These are phyloP conservation scores for Sebastes hubbsi DNA, from an alignment of 2,797 vertebrate genomes.

Conservation along the genomic window DNA sequence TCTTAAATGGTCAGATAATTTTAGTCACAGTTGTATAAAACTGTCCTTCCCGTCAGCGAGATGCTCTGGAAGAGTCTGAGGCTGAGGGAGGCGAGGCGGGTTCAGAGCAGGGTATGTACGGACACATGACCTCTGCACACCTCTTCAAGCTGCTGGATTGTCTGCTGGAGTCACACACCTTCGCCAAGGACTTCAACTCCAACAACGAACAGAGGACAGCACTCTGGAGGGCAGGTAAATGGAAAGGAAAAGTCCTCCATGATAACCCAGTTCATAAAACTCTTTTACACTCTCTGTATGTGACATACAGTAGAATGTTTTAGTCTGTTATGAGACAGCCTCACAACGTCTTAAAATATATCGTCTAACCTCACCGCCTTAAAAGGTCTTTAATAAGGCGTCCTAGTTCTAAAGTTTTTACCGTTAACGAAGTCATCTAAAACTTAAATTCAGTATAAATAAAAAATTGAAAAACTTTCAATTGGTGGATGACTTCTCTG, in stretches of 20 bases:
- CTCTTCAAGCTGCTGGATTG: constrained; percentile 97
- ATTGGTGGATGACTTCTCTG: background rate
- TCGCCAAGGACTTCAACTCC: constrained; percentile 97
- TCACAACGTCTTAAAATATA: background rate
- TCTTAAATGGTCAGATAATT: background rate
- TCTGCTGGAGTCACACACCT: constrained; percentile 94
- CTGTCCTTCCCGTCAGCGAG: constrained; percentile 79
- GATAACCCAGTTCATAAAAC: background rate
- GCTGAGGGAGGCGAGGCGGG: constrained; percentile 70
- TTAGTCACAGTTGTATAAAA: background rate
- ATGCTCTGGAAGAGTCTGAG: constrained; percentile 86
- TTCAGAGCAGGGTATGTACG: constrained; percentile 93
- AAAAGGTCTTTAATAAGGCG: background rate
- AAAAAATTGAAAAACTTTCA: background rate
- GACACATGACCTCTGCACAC: constrained; percentile 90
- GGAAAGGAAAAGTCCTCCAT: background rate
- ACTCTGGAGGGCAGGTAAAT: constrained; percentile 94
- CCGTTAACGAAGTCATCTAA: background rate
- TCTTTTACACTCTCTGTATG: background rate
- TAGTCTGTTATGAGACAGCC: background rate
- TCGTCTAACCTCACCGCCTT: background rate
- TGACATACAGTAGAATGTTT: background rate
- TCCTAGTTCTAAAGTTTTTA: background rate
- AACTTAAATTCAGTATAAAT: background rate
- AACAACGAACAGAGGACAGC: constrained; percentile 97